Conservation (phyloP, 2,113 vertebrate genomes). For the Aviceda subcristata region DNA sequence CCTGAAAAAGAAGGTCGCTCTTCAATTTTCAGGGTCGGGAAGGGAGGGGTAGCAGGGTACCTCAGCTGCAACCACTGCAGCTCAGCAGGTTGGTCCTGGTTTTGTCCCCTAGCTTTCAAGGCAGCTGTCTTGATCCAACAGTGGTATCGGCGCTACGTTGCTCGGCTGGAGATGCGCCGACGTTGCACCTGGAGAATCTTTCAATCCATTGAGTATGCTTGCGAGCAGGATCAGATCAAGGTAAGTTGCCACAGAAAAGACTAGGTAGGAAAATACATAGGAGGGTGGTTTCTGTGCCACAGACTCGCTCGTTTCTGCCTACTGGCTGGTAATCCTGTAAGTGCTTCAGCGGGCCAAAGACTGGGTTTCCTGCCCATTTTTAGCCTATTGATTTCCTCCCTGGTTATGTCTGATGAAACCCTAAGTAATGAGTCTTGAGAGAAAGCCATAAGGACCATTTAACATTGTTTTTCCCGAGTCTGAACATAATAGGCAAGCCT, state of each 20-base stretch:
- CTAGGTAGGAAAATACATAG: not conserved
- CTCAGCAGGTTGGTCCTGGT: not conserved
- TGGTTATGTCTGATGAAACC: not conserved
- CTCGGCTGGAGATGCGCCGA: constrained; percentile 88
- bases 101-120: constrained; percentile 79
- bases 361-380: not conserved
- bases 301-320: not conserved
- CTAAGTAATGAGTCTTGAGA: not conserved
- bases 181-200: constrained; percentile 94
- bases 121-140: constrained; percentile 88
- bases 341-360: not conserved
- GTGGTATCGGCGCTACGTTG: constrained; percentile 87
- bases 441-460: not conserved
- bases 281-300: not conserved
- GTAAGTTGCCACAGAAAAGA: constrained; percentile 38
- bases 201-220: constrained; percentile 91
- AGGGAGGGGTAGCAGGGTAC: not conserved
- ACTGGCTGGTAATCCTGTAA: not conserved
- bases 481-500: not conserved
- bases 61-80: not conserved
- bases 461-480: not conserved
- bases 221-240: constrained; percentile 92
- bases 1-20: not conserved
- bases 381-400: not conserved
- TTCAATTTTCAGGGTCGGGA: not conserved